Evolutionary conservation across 2,888 invertebrate species (phyloP), one percentile per base, ranked within the genome.

Genomic region (Esperia sulphurella): DNA sequence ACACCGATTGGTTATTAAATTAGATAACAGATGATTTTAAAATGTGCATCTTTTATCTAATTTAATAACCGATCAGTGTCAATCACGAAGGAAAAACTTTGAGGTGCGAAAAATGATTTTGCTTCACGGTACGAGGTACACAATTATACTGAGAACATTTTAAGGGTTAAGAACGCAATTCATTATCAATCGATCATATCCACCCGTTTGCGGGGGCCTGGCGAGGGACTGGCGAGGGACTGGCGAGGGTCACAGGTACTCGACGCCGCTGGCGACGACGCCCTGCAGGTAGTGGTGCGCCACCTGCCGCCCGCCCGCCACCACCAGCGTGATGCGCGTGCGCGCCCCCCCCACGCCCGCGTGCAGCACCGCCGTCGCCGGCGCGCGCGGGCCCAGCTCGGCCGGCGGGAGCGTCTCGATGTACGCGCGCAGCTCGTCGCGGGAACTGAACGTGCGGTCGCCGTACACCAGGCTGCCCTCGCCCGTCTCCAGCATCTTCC

Each of bases 241-340:
- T n/a, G n/a, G n/a, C 10, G 12, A 2, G 12, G 28, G n/a, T 43
- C 31, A 86, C 68, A 86, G 63, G 48, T 87, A 87, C 2, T 85
- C 69, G 0, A 87, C 56, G 12, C 71, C 68, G 0, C 55, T 50
- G 0, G 68, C 55, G 4, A 71, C 45, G 4, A 79, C 81, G 0
- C 66, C 71, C 1, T 70, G 61, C n/a, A 87, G 45, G 50, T 81
- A 81, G 2, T 65, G 60, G 44, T 86, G 83, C 0, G 75, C 65
- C 0, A 84, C 44, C 59, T 87, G 86, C 0, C 76, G 45, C 0
- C 84, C 86, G 28, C 58, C 63, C 1, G 49, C 45, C 0, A 75
- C 72, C 6, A 79, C 64, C 1, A 86, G 65, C 8, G 65, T 63
- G 1, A 87, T 49, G 4, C 84, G 54, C 1, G 80, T 61, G 35